phyloP scores from a whole-genome alignment of 2,888 invertebrate genomes.

The Papilio gigon region DNA sequence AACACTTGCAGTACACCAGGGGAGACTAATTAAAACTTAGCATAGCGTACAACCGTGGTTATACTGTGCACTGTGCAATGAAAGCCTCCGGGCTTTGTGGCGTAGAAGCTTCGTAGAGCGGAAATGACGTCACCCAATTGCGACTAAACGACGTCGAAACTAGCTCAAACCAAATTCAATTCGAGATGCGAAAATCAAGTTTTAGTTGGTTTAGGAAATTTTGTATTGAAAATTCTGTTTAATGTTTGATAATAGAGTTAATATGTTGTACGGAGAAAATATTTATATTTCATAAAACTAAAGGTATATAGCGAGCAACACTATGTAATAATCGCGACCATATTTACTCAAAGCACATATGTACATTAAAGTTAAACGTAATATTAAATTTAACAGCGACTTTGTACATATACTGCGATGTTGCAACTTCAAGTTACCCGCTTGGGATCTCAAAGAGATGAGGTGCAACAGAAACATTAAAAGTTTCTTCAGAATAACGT shows the following conservation, averaged over 20 bases:
- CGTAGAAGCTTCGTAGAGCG: background rate
- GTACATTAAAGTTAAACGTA: background rate
- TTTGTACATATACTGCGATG: background rate
- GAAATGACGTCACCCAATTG: constrained; percentile 10
- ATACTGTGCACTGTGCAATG: constrained; percentile 3
- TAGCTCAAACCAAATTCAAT: background rate
- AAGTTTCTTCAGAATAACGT: background rate
- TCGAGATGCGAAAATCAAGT: background rate
- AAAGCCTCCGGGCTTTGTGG: constrained; percentile 1
- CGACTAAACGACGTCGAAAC: constrained; percentile 1
- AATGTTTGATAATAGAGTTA: too few species aligned
- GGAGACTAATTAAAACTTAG: constrained; percentile 19
- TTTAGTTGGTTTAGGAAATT: background rate
- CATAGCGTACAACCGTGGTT: background rate
- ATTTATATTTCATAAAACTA: too few species aligned
- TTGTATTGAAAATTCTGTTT: background rate
- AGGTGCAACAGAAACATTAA: constrained; percentile 7
- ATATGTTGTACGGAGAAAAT: too few species aligned
- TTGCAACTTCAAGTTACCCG: background rate
- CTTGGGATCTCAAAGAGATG: background rate
- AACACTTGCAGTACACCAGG: background rate
- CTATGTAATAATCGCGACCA: too few species aligned
- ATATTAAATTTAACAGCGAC: background rate
- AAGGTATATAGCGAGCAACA: too few species aligned
- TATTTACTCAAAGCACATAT: too few species aligned